Evolutionary conservation across 2,113 vertebrate genomes (phyloP), one percentile per base, ranked within the genome.

Genomic region (Paracanthobrama guichenoti): DNA sequence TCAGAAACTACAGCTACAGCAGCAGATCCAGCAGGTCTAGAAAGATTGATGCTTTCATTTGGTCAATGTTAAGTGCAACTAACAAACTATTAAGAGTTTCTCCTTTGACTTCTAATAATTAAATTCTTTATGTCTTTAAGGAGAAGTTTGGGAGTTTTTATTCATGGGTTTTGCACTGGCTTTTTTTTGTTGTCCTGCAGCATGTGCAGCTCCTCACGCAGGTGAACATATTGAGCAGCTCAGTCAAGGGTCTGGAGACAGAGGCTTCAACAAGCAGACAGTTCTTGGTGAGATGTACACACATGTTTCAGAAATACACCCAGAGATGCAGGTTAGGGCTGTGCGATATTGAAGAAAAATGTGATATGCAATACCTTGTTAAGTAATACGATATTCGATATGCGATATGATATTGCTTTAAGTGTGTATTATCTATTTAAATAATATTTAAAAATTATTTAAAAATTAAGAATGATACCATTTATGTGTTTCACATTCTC

Each of bases 151-250:
- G 59, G 24, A 14, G 1, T 12, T 62, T 62, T 24, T 4, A 60
- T 60, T 24, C n/a, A 60, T 24, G 3, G 57, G 44, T 24, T 14
- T 26, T 74, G 6, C 11, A 3, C 46, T 74, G 9, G 35, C 22
- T 80, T 18, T 84, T 24, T 67, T 60, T 20, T 78, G n/a, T 22
- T 84, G 24, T 75, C 26, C 24, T 66, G 20, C 88, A 99, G 97
- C 97, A 98, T 0, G 95, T 98, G 55, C 97, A 99, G 90, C 95
- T 98, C 50, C 92, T 99, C 92, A 95, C 93, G 1, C 97, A 99
- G 92, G 88, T 97, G 59, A 93, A 97, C 89, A 95, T 99, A 83
- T 90, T 99, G 2, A 89, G 92, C 35, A 94, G 92, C 79, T 91
- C 91, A 82, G 96, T 96, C 80, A 88, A 91, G 12, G 90, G 42